Percentiles rank a stretch among this genome's conserved stretches.
Conservation (phyloP, 64 coral and sea anemone species). For the Pocillopora verrucosa region DNA sequence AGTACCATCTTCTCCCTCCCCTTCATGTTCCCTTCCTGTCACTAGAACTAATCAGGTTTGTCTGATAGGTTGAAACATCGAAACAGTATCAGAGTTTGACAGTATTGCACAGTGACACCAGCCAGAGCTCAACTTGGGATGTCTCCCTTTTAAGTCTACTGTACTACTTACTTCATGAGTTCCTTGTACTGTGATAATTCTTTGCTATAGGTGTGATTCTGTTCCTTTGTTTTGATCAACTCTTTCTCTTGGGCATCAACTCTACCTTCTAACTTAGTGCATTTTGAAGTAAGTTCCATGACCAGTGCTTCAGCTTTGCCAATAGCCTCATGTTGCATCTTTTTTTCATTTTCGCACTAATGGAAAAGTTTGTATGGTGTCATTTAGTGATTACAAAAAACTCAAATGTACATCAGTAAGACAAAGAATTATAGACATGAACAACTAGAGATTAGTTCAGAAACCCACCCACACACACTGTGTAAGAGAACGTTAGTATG, state of each 20-base stretch:
- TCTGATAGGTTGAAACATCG: too few relatives aligned
- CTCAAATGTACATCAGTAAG: neutral
- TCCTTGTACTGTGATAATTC: slow-evolving; percentile 24
- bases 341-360: slow-evolving; percentile 36
- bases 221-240: slow-evolving; percentile 12
- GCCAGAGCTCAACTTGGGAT: too few relatives aligned
- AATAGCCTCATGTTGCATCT: neutral
- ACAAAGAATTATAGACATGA: too few relatives aligned
- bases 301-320: neutral
- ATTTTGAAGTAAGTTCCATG: neutral
- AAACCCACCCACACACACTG: too few relatives aligned
- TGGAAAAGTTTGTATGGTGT: neutral
- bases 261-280: slow-evolving; percentile 3
- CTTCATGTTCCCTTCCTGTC: too few relatives aligned
- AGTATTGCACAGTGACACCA: too few relatives aligned
- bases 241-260: slow-evolving; percentile 16
- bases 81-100: too few relatives aligned
- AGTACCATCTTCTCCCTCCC: too few relatives aligned
- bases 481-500: too few relatives aligned
- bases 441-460: too few relatives aligned
- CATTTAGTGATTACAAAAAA: neutral
- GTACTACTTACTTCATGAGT: slow-evolving; percentile 1
- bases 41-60: too few relatives aligned
- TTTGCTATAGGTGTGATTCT: neutral
- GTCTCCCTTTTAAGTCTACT: too few relatives aligned